Base-by-base conservation (phyloP, 2,888 invertebrate genomes). In the Halictus ligatus region DNA sequence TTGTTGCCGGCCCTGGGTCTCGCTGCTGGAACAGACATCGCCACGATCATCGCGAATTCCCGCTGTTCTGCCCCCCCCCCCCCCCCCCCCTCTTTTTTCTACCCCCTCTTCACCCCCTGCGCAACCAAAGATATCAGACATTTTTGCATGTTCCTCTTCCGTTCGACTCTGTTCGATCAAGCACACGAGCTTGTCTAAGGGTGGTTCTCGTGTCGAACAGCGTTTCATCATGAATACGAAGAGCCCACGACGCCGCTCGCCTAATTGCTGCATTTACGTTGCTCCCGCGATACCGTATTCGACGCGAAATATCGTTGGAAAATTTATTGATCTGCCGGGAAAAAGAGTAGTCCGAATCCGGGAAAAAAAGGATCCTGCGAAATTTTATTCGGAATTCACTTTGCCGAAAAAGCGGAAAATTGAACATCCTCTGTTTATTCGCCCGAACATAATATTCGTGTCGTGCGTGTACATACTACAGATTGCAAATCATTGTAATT, bases 1-100 rank as follows among this genome's bases (percentile, higher is more conserved):
- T 94, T 94, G 94, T 94, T 94, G 92, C 92, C 90, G 92, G 92
- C 87, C 91, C 88, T 87, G 89, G 89, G 90, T 88, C 89, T 91
- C 90, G 85, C 81, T 87, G 81, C 82, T 82, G 86, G 83, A 87
- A 81, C 93, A 93, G 93, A 93, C 92, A 93, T 93, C 93, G 93
- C 91, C 92, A 92, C 92, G 93, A 94, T 92, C 92, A 90, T 91
- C 92, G 92, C 90, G 81, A 89, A 92, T 92, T 92, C 91, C 85
- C 91, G 78, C 81, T 89, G 74, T 81, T 74, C 58, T 67, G 64
- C 67, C 64, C 64, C 50, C 78, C n/a, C 74, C 21, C 25, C 48
- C 50, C 5, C 64, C 50, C 78, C n/a, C 74, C 21, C 25, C 48
- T 46, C 5, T 5, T 48, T 13, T 76, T 54, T 35, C 18, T 12